These are phyloP conservation scores for Malachius bipustulatus DNA, from an alignment of 2,888 invertebrate genomes.

Conservation along the genomic window DNA sequence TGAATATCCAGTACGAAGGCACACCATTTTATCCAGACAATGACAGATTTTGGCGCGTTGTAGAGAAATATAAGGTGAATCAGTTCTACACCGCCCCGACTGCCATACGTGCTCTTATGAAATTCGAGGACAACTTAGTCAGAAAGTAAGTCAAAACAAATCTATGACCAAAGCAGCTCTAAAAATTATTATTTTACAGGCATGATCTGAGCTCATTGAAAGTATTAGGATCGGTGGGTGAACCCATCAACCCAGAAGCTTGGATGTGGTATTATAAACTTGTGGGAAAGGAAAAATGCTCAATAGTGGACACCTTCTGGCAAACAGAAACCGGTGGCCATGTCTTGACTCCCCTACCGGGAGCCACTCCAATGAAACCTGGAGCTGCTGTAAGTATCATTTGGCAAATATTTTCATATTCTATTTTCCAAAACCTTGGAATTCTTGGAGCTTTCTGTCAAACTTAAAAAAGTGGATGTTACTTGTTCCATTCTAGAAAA, in stretches of 20 bases:
- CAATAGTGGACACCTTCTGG: constrained; percentile 98
- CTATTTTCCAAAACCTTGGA: constrained; percentile 2
- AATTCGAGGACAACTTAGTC: constrained; percentile 78
- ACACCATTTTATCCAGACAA: constrained; percentile 91
- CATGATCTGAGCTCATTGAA: constrained; percentile 53
- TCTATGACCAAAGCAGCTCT: no score
- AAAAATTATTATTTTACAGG: constrained; percentile 37
- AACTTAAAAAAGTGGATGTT: background rate
- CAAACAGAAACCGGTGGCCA: constrained; percentile 99
- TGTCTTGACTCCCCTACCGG: constrained; percentile 90
- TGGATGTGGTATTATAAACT: constrained; percentile 91
- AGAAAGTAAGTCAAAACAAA: constrained; percentile 44
- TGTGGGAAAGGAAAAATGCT: constrained; percentile 72
- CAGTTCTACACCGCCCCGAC: constrained; percentile 99
- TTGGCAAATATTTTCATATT: constrained; percentile 5
- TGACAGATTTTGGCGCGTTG: constrained; percentile 85
- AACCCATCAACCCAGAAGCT: constrained; percentile 97
- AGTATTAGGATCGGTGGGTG: constrained; percentile 93
- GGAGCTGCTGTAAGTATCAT: constrained; percentile 78
- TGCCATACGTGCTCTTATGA: constrained; percentile 91
- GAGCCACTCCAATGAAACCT: constrained; percentile 94
- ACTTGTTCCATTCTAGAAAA: background rate
- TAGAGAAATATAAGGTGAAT: constrained; percentile 87
- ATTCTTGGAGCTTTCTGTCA: background rate
- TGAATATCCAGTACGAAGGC: constrained; percentile 72